A percentile compares a stretch with the other conserved stretches of the same genome.
Conservation (phyloP, 1,140 invertebrate species). For the Latrodectus geometricus region DNA sequence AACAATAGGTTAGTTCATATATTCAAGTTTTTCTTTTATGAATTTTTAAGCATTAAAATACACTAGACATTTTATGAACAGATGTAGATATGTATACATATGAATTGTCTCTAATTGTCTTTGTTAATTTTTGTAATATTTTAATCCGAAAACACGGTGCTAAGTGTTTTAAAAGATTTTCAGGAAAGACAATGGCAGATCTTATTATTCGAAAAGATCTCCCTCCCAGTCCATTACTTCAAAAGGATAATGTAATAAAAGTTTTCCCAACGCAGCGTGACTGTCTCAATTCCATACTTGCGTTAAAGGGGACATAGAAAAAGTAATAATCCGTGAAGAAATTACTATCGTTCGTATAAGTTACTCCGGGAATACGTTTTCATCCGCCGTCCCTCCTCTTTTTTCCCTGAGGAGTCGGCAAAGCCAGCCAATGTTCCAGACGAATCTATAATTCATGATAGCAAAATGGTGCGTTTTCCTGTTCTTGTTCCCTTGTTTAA, state of each 20-base stretch:
- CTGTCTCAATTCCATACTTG: background rate
- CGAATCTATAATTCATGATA: slow-evolving; percentile 46
- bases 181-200: too few relatives aligned
- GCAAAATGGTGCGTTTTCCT: slow-evolving; percentile 21
- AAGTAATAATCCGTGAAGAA: slow-evolving; percentile 53
- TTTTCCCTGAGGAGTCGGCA: background rate
- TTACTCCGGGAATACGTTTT: slow-evolving; percentile 15
- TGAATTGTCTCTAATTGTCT: too few relatives aligned
- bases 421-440: background rate
- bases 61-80: too few relatives aligned
- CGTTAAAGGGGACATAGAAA: slow-evolving; percentile 12
- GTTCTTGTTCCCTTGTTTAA: background rate
- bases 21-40: too few relatives aligned
- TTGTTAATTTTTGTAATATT: too few relatives aligned
- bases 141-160: too few relatives aligned
- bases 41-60: too few relatives aligned
- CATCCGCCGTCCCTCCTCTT: background rate
- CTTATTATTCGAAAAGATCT: too few relatives aligned
- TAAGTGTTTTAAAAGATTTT: too few relatives aligned
- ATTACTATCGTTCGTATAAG: slow-evolving; percentile 20
- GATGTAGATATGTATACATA: too few relatives aligned
- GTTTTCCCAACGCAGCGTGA: background rate
- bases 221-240: too few relatives aligned
- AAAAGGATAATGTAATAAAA: background rate
- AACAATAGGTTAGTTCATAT: too few relatives aligned